Evolutionary conservation across 2,113 vertebrate genomes (phyloP).

Genomic region (Ahaetulla prasina): DNA sequence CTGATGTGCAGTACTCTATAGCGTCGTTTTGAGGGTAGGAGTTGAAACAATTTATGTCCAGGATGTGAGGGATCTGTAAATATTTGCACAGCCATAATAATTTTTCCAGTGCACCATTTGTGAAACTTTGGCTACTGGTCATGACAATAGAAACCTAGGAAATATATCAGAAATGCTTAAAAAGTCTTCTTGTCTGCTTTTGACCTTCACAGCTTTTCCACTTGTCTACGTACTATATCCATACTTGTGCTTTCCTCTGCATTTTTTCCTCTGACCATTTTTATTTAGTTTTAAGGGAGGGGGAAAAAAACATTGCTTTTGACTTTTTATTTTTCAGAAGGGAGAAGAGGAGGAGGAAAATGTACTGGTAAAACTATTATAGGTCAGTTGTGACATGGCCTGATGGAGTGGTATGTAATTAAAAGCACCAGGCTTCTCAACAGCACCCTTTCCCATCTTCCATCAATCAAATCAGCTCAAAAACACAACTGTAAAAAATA

Average conservation of each 20-base stretch:
- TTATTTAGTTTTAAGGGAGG: background rate
- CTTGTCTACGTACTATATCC: background rate
- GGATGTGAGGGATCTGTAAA: too few relatives aligned
- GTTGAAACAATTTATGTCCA: too few relatives aligned
- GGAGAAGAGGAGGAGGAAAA: background rate
- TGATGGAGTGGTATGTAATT: background rate
- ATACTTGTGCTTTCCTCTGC: background rate
- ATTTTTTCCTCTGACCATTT: background rate
- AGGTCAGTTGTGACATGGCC: background rate
- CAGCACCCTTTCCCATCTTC: background rate
- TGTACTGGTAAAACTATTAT: background rate
- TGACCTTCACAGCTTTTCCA: background rate
- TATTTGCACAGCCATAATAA: too few relatives aligned
- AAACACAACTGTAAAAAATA: background rate
- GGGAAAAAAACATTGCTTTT: background rate
- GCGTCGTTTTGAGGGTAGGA: too few relatives aligned
- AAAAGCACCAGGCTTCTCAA: background rate
- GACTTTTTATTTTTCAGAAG: background rate
- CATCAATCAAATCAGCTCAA: background rate
- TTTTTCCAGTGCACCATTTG: background rate
- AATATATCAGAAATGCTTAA: constrained; percentile 21
- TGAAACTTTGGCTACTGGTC: background rate
- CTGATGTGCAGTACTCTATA: too few relatives aligned
- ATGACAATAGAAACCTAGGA: background rate
- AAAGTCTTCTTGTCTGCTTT: background rate